Percentiles rank a stretch among this genome's conserved stretches.
phyloP scores from a whole-genome alignment of 2,888 invertebrate genomes.

The Plemyria rubiginata region DNA sequence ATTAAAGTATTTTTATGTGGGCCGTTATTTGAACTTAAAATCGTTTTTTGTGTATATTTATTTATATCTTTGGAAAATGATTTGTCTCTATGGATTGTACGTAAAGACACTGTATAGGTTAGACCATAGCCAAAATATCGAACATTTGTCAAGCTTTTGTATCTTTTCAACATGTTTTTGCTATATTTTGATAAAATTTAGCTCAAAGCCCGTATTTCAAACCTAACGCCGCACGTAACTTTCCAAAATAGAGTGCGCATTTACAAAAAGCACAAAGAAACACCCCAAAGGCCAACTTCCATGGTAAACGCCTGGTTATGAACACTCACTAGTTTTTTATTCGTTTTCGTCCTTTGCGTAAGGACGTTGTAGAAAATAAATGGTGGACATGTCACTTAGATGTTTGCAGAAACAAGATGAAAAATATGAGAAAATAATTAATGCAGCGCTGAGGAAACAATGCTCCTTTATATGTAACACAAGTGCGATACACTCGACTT shows the following conservation, averaged over 20 bases:
- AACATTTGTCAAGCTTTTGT: background rate
- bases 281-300: conserved; percentile 40
- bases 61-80: too few species aligned
- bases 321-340: conserved; percentile 47
- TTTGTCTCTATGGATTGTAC: too few species aligned
- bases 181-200: background rate
- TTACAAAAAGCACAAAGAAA: conserved; percentile 11
- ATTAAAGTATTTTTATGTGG: background rate
- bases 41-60: too few species aligned
- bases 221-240: background rate
- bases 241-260: conserved; percentile 2
- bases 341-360: conserved; percentile 42
- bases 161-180: background rate
- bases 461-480: conserved; percentile 3
- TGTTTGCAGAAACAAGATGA: conserved; percentile 18
- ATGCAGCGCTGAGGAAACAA: conserved; percentile 14
- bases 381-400: conserved; percentile 31
- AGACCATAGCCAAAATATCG: too few species aligned
- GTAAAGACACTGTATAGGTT: too few species aligned
- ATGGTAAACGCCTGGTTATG: conserved; percentile 45
- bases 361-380: conserved; percentile 33
- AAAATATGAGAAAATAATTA: conserved; percentile 20
- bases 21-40: too few species aligned
- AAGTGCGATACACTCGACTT: background rate
- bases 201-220: background rate